These are phyloP conservation scores for Centroberyx gerrardi DNA, from an alignment of 2,797 vertebrate genomes.

Conservation along the genomic window DNA sequence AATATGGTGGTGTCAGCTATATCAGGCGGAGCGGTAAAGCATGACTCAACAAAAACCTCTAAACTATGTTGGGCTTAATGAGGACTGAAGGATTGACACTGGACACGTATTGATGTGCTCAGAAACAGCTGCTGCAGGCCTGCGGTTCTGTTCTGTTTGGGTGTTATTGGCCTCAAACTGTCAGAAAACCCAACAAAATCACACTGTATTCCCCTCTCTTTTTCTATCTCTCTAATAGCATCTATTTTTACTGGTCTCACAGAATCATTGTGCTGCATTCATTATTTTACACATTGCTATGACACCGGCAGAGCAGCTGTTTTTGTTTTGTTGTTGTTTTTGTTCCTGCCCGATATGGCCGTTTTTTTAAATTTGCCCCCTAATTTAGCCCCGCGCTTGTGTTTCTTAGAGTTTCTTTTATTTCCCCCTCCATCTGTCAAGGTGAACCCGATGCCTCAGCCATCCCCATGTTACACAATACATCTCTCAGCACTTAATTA, in stretches of 20 bases:
- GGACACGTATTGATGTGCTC: slow-evolving; percentile 30
- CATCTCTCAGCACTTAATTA: slow-evolving; percentile 34
- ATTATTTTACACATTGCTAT: slow-evolving; percentile 31
- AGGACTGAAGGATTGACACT: slow-evolving; percentile 44
- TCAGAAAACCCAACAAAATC: slow-evolving; percentile 65
- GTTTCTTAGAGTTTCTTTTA: not conserved
- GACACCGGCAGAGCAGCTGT: slow-evolving; percentile 13
- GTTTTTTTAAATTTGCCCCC: not conserved
- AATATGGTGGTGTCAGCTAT: slow-evolving; percentile 56
- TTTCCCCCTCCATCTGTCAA: not conserved
- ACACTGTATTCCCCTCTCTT: slow-evolving; percentile 32
- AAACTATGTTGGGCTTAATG: slow-evolving; percentile 49
- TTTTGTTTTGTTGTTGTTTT: slow-evolving; percentile 15
- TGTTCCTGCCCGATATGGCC: not conserved
- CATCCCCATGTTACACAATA: slow-evolving; percentile 7
- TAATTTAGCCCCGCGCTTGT: slow-evolving; percentile 5
- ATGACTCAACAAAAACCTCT: slow-evolving; percentile 67
- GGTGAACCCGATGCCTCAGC: not conserved
- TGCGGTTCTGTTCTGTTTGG: slow-evolving; percentile 22
- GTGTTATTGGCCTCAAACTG: slow-evolving; percentile 71
- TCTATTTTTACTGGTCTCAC: slow-evolving; percentile 62
- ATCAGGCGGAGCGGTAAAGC: slow-evolving; percentile 45
- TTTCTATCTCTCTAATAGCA: slow-evolving; percentile 37
- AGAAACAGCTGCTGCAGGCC: slow-evolving; percentile 44
- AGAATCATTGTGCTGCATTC: slow-evolving; percentile 32